Evolutionary conservation across 2,888 invertebrate genomes (phyloP).

Genomic region (Machimus atricapillus): DNA sequence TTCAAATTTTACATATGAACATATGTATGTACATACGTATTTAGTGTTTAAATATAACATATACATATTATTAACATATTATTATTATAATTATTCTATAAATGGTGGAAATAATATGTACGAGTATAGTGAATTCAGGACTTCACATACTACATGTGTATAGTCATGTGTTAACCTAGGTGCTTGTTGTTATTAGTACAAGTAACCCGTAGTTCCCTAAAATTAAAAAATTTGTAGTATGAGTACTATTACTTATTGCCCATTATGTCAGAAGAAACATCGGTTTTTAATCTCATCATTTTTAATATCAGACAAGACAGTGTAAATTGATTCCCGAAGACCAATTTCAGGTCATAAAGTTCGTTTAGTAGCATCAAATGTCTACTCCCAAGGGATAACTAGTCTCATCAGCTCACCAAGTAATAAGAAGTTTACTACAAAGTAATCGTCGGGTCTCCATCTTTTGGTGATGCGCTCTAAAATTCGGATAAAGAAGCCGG

Average conservation of each 20-base stretch:
- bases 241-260: not conserved
- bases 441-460: slow-evolving; percentile 12
- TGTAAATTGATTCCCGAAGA: not conserved
- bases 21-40: too few species aligned
- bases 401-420: slow-evolving; percentile 12
- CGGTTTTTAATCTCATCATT: not conserved
- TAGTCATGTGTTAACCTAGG: too few species aligned
- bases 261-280: not conserved
- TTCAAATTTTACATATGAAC: too few species aligned
- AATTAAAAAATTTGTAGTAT: too few species aligned
- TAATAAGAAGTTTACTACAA: slow-evolving; percentile 36
- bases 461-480: not conserved
- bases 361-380: not conserved
- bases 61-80: too few species aligned
- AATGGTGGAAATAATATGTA: too few species aligned
- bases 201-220: too few species aligned
- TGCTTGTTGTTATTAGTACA: too few species aligned
- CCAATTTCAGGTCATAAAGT: not conserved
- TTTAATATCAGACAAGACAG: not conserved
- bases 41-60: too few species aligned
- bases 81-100: too few species aligned
- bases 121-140: too few species aligned
- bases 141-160: too few species aligned
- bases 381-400: not conserved
- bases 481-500: slow-evolving; percentile 25